Evolutionary conservation across 2,888 invertebrate species (phyloP), one percentile per base, ranked within the genome.

Genomic region (Drosophila bunnanda): DNA sequence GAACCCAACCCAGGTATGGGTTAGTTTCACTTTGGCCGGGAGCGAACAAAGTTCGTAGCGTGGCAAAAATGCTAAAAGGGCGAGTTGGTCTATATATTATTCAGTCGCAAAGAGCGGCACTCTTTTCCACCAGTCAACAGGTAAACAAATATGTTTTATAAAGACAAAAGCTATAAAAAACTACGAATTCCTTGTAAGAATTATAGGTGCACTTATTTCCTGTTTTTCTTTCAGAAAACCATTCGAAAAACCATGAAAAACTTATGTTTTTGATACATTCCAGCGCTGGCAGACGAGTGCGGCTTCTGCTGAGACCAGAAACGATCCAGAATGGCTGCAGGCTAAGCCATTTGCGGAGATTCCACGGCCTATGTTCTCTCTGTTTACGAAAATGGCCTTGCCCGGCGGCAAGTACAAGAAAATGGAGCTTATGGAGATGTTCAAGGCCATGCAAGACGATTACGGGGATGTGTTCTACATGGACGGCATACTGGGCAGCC

Each of bases 391-490:
- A 2, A 66, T 66, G 41, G 30, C 60, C 1, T 44, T 91, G 17
- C 91, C 92, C 0, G 90, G 90, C 2, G 91, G 92, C 2, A 87
- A 72, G 30, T 91, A 88, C 30, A 77, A 72, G 13, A 83, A 88
- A 0, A 28, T 79, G 58, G 84, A 90, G 10, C 1, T 77, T 0
- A 25, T 60, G 0, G 34, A 87, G 9, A 2, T 88, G 20, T 9
- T 89, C 8, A 0, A 73, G 36, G 76, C 66, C 4, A 54, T 85
- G 56, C 73, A 61, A 0, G 4, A 79, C 15, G 85, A 89, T 20
- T 82, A 92, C 57, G 94, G 93, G 0, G 79, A 92, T 12, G 83
- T 93, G 6, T 87, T 91, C 4, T 89, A 88, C 34, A 70, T 93
- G n/a, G 90, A 91, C 15, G 90, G 91, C 2, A 54, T 93, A 5